Conservation (phyloP, 2,113 vertebrate species). For the Tamias sibiricus region DNA sequence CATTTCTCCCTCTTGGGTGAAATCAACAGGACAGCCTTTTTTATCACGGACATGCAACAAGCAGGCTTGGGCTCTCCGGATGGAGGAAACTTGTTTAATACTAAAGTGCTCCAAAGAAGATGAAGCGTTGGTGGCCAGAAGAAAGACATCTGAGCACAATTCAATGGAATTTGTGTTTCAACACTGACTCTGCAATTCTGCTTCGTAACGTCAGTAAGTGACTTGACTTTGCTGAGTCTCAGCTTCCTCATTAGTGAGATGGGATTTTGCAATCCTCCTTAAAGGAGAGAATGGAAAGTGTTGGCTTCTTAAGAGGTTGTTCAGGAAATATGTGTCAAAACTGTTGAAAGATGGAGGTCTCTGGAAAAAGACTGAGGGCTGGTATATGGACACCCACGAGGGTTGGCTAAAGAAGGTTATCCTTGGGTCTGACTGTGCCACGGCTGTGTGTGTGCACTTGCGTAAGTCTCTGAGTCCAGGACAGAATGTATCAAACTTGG, state of each 20-base stretch:
- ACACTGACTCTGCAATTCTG: slow-evolving; percentile 50
- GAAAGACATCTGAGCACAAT: slow-evolving; percentile 6
- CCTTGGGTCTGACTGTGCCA: neutral
- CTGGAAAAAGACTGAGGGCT: neutral
- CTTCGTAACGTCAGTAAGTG: slow-evolving; percentile 2
- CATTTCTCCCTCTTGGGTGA: neutral
- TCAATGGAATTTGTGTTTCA: slow-evolving; percentile 8
- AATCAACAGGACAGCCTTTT: neutral
- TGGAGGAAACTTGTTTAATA: neutral
- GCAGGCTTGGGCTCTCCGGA: neutral
- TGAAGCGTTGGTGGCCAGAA: neutral
- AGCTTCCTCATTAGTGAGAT: slow-evolving; percentile 65
- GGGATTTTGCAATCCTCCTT: slow-evolving; percentile 55
- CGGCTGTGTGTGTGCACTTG: neutral
- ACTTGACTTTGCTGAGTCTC: slow-evolving; percentile 57
- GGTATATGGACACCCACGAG: neutral
- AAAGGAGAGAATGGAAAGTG: slow-evolving; percentile 29
- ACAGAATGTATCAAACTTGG: neutral
- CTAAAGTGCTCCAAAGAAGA: neutral
- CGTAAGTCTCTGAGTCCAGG: neutral
- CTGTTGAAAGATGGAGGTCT: neutral
- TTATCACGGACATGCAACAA: neutral
- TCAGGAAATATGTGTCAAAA: slow-evolving; percentile 17
- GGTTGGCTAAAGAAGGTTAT: neutral
- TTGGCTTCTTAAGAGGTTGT: neutral